These are phyloP conservation scores for Axea sp. DNA, from an alignment of 2,888 invertebrate genomes.

Conservation along the genomic window DNA sequence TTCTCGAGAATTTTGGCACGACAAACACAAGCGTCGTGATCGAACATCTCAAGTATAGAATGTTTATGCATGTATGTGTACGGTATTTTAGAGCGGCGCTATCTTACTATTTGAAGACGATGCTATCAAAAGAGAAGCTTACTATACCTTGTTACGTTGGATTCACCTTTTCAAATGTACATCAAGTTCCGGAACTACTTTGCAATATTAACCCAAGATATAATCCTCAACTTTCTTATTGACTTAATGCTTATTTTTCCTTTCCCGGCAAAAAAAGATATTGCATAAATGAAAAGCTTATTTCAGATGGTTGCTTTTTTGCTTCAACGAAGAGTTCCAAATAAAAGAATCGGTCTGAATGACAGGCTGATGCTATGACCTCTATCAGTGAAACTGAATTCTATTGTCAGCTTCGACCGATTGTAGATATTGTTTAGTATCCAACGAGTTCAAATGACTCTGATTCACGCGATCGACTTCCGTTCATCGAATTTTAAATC, in stretches of 20 bases:
- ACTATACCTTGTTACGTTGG: conserved; percentile 58
- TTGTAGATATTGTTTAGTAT: conserved; percentile 72
- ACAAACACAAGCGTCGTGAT: conserved; percentile 63
- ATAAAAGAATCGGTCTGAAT: conserved; percentile 39
- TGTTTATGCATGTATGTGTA: conserved; percentile 63
- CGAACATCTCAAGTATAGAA: conserved; percentile 61
- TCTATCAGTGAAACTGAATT: conserved; percentile 64
- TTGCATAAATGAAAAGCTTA: conserved; percentile 9
- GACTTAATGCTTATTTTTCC: conserved; percentile 9
- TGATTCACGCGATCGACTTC: conserved; percentile 75
- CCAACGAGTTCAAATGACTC: conserved; percentile 69
- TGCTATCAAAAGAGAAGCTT: conserved; percentile 58
- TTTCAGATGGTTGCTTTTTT: neutral
- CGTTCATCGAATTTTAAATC: conserved; percentile 65
- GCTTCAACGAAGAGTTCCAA: conserved; percentile 2
- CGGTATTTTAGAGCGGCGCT: conserved; percentile 60
- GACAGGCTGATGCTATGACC: conserved; percentile 66
- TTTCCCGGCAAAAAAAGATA: conserved; percentile 7
- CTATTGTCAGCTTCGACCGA: conserved; percentile 71
- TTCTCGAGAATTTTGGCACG: conserved; percentile 63
- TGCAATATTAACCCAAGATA: conserved; percentile 10
- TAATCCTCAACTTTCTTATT: neutral
- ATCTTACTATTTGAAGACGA: conserved; percentile 59
- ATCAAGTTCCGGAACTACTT: conserved; percentile 12
- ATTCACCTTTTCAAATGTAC: conserved; percentile 45